phyloP scores from a whole-genome alignment of 1,140 invertebrate genomes.

The Bombus polaris region DNA sequence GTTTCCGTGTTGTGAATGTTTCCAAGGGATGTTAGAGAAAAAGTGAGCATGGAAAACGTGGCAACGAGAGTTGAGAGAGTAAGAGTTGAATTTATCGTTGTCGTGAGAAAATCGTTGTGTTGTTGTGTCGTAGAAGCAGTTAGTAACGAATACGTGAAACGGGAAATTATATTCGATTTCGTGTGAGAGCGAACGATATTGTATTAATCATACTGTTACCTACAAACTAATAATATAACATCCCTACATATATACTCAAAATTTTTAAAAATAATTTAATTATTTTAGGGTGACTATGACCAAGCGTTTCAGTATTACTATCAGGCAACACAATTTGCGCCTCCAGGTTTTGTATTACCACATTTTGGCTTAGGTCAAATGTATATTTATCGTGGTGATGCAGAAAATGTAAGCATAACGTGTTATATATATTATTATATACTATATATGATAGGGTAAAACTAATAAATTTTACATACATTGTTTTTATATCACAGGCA shows the following conservation, averaged over 20 bases:
- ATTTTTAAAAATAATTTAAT: background rate
- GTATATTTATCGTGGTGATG: conserved; percentile 98
- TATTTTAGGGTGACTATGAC: conserved; percentile 92
- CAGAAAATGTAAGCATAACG: conserved; percentile 93
- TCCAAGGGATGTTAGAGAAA: too few relatives aligned
- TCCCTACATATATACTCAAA: background rate
- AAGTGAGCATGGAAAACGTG: too few relatives aligned
- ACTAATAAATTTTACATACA: background rate
- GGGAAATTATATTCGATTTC: too few relatives aligned
- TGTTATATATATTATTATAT: conserved; percentile 1
- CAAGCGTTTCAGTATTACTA: conserved; percentile 99
- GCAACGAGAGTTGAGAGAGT: too few relatives aligned
- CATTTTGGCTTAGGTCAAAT: conserved; percentile 99
- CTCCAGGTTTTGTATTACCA: conserved; percentile 96
- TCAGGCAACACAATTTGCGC: conserved; percentile 98
- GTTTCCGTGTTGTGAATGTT: too few relatives aligned
- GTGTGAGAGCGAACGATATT: too few relatives aligned
- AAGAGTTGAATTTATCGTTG: too few relatives aligned
- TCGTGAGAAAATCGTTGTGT: too few relatives aligned
- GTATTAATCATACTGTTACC: too few relatives aligned
- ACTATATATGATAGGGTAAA: background rate
- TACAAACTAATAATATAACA: too few relatives aligned
- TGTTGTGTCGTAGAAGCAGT: too few relatives aligned
- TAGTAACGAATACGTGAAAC: too few relatives aligned
- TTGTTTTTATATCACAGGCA: conserved; percentile 85